Conservation (phyloP, 2,797 vertebrate species). For the Arremon brunneinucha region DNA sequence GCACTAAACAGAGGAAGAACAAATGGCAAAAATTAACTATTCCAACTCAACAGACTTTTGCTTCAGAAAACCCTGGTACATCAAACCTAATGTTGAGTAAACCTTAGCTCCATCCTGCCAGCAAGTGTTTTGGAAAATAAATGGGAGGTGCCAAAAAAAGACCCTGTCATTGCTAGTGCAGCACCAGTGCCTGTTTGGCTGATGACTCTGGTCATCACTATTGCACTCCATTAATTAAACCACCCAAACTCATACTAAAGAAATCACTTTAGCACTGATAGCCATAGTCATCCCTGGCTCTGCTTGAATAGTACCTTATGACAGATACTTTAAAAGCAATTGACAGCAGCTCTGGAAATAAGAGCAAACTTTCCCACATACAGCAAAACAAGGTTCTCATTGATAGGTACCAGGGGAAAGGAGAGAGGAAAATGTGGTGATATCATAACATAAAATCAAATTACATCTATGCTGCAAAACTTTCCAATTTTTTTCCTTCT, state of each 20-base stretch:
- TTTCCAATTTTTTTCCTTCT: not conserved
- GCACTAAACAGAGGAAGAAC: not conserved
- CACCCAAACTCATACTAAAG: not conserved
- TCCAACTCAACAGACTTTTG: not conserved
- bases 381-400: not conserved
- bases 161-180: not conserved
- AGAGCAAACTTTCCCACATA: not conserved
- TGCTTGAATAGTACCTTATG: not conserved
- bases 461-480: not conserved
- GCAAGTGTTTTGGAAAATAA: not conserved
- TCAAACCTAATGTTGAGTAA: not conserved
- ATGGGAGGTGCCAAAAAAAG: not conserved
- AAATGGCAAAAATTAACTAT: not conserved
- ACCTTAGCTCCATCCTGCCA: not conserved
- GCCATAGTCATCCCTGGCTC: not conserved
- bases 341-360: not conserved
- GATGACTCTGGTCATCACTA: not conserved
- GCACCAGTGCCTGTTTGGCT: not conserved
- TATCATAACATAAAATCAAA: conserved; percentile 19
- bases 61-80: not conserved
- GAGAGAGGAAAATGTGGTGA: not conserved
- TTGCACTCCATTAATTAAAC: not conserved
- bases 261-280: not conserved
- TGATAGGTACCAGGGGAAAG: not conserved
- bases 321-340: conserved; percentile 2